Conservation (phyloP, 1,140 invertebrate genomes). For the Drosophila simulans region DNA sequence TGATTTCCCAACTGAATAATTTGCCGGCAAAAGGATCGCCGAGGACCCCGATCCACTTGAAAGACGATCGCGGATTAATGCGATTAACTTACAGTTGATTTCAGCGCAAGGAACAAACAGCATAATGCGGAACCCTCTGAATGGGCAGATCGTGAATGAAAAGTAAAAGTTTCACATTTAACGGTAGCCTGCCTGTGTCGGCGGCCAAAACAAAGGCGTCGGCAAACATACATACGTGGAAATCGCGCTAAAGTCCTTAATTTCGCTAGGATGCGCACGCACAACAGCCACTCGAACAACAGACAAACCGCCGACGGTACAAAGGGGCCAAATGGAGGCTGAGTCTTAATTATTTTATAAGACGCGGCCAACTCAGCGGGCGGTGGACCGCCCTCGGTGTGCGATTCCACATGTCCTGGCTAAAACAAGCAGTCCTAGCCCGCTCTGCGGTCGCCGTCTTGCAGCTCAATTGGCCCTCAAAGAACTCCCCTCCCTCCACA, state of each 20-base stretch:
- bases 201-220: conserved; percentile 46
- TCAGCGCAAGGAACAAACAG: conserved; percentile 33
- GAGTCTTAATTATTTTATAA: conserved; percentile 83
- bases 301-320: conserved; percentile 61
- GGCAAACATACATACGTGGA: conserved; percentile 54
- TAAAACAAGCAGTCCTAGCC: conserved; percentile 43
- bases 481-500: conserved; percentile 7
- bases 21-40: conserved; percentile 57
- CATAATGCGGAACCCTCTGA: conserved; percentile 18
- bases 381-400: conserved; percentile 69
- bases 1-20: conserved; percentile 60
- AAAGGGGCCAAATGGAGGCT: conserved; percentile 58
- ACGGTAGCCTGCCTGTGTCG: conserved; percentile 41
- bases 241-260: conserved; percentile 81
- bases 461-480: conserved; percentile 72
- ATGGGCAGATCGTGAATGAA: conserved; percentile 17
- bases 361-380: conserved; percentile 57
- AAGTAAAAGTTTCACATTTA: conserved; percentile 70
- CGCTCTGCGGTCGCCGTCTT: conserved; percentile 30
- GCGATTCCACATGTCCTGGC: conserved; percentile 51
- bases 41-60: conserved; percentile 56
- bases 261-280: conserved; percentile 69
- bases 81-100: conserved; percentile 81
- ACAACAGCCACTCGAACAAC: conserved; percentile 60
- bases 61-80: conserved; percentile 79